Conservation (phyloP, 37 sponge, comb jelly and placozoan species). For the Bolinopsis microptera region DNA sequence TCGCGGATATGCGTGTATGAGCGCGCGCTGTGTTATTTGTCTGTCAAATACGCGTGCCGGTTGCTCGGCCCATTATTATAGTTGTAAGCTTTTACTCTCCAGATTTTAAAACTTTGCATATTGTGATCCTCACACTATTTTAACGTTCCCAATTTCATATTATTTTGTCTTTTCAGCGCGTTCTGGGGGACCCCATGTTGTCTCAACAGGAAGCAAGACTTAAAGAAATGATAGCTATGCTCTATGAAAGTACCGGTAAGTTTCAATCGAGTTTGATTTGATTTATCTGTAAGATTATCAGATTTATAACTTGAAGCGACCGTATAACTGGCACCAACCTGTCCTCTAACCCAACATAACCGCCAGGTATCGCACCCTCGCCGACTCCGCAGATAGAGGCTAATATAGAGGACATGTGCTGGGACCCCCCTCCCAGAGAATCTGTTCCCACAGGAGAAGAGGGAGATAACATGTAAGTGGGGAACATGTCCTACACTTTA, state of each 20-base stretch:
- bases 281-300: too few relatives aligned
- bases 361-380: conserved; percentile 1
- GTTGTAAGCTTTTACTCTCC: too few relatives aligned
- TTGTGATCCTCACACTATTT: too few relatives aligned
- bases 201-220: background rate
- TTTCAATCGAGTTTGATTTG: background rate
- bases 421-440: background rate
- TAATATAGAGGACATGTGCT: conserved; percentile 4
- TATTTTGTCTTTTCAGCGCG: background rate
- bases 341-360: background rate
- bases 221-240: background rate
- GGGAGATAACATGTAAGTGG: background rate
- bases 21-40: background rate
- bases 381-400: background rate
- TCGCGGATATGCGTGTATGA: background rate
- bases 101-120: too few relatives aligned
- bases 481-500: background rate
- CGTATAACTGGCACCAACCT: too few relatives aligned
- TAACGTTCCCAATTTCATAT: background rate
- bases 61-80: too few relatives aligned
- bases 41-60: background rate
- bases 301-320: too few relatives aligned
- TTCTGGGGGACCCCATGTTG: background rate
- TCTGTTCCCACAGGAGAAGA: background rate
- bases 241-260: background rate